Base-by-base conservation (phyloP, 2,113 vertebrate genomes). In the Phaetusa simplex region DNA sequence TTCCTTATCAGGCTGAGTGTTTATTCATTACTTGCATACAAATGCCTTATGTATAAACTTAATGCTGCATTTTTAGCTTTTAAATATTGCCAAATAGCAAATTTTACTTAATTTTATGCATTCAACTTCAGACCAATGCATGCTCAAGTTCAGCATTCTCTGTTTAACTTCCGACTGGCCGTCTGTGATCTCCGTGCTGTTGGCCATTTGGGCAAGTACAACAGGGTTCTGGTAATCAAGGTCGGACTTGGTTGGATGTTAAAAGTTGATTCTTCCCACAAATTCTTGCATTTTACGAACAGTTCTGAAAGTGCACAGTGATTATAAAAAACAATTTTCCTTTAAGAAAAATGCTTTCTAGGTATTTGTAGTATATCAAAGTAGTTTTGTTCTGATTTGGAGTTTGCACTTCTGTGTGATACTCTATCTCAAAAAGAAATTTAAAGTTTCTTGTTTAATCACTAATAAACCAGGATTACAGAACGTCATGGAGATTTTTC, bases 391-490 rank as follows among this genome's bases (percentile, higher is more conserved):
- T 53, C 26, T 55, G 53, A n/a, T 38, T 69, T 59, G 56, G 30
- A 73, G 40, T 86, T 84, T 1, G 3, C 26, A 10, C 49, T 80
- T 86, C 42, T 69, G 59, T 69, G 22, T 50, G 50, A 36, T 61
- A 56, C 61, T 81, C 73, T 14, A 72, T 74, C 93, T 90, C 16
- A 81, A 92, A 93, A 93, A 40, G 14, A 95, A 95, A 92, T 34
- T 34, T 52, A 23, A 61, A 64, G 11, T 87, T 88, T 87, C 69
- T 82, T 86, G 27, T 92, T 96, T 89, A 95, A 89, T 96, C 80
- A 34, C 21, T 81, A 78, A 78, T 82, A 82, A 96, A 87, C 81
- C 88, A 86, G 87, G 89, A 95, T 97, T 97, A 96, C 38, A 32
- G 52, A 79, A 86, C 0, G 4, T 89, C 80, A 79, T 72, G 78